phyloP scores from a whole-genome alignment of 2,797 vertebrate genomes.

The Phoebastria nigripes region DNA sequence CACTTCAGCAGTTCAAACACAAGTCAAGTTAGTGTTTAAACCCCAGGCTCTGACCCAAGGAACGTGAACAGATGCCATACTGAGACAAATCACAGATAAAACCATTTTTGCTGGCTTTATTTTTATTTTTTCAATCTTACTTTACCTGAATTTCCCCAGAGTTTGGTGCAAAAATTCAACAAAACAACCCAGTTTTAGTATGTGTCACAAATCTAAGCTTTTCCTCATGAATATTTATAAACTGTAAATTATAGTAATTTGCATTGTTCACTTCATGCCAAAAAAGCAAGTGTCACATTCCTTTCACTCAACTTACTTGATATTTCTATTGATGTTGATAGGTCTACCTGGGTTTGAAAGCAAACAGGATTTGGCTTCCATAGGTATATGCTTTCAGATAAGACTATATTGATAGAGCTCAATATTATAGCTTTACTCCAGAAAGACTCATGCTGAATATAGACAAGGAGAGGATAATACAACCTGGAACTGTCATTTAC shows the following conservation, averaged over 20 bases:
- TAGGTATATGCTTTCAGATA: neutral
- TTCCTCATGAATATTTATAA: neutral
- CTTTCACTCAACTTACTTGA: neutral
- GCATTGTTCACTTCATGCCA: slow-evolving; percentile 1
- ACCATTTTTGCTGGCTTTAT: neutral
- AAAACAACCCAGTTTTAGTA: neutral
- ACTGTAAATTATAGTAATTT: neutral
- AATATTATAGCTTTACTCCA: neutral
- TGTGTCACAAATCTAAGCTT: neutral
- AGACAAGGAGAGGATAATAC: neutral
- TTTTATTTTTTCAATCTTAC: neutral
- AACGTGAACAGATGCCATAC: neutral
- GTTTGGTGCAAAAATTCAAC: neutral
- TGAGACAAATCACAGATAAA: neutral
- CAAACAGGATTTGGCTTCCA: neutral
- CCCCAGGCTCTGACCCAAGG: neutral
- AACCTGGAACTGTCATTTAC: slow-evolving; percentile 45
- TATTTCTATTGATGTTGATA: neutral
- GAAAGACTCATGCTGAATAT: neutral
- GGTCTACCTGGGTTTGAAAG: neutral
- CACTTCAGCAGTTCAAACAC: neutral
- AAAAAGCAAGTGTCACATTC: neutral
- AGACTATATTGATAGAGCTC: neutral
- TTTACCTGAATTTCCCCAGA: neutral
- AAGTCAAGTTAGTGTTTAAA: neutral